Evolutionary conservation across 1,140 invertebrate species (phyloP).

Genomic region (Penaeus chinensis): DNA sequence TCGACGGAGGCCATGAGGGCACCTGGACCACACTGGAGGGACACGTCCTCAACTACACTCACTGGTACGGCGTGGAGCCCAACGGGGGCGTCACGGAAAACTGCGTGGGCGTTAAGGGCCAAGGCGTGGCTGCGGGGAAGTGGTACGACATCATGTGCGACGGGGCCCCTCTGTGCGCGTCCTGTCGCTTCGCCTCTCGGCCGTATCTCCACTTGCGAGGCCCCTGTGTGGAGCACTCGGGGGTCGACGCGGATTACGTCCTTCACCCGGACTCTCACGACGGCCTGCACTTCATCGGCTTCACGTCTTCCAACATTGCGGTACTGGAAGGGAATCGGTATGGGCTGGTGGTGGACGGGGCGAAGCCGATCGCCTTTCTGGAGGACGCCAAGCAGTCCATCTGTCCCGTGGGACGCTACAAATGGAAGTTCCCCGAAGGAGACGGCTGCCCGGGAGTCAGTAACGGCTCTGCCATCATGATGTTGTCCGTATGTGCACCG

Average conservation of each 20-base stretch:
- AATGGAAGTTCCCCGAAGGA: not conserved
- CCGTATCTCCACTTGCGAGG: slow-evolving; percentile 1
- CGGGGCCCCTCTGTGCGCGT: not conserved
- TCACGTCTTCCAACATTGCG: not conserved
- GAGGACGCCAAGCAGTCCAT: not conserved
- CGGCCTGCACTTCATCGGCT: slow-evolving; percentile 3
- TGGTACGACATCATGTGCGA: slow-evolving; percentile 19
- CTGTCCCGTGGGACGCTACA: not conserved
- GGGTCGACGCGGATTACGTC: not conserved
- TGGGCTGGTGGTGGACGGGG: not conserved
- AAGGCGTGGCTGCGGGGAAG: not conserved
- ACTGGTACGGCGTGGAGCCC: not conserved
- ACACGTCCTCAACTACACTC: not conserved
- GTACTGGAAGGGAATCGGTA: not conserved
- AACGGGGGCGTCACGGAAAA: slow-evolving; percentile 1
- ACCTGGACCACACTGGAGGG: not conserved
- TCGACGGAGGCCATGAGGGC: not conserved
- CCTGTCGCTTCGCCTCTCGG: not conserved
- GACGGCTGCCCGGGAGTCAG: not conserved
- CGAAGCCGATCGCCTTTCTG: not conserved
- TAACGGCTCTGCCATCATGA: not conserved
- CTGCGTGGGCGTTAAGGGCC: not conserved
- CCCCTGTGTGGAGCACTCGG: not conserved
- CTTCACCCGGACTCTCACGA: not conserved
- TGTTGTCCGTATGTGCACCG: not conserved